Evolutionary conservation across 2,113 vertebrate genomes (phyloP).

Genomic region (Shinisaurus crocodilurus): DNA sequence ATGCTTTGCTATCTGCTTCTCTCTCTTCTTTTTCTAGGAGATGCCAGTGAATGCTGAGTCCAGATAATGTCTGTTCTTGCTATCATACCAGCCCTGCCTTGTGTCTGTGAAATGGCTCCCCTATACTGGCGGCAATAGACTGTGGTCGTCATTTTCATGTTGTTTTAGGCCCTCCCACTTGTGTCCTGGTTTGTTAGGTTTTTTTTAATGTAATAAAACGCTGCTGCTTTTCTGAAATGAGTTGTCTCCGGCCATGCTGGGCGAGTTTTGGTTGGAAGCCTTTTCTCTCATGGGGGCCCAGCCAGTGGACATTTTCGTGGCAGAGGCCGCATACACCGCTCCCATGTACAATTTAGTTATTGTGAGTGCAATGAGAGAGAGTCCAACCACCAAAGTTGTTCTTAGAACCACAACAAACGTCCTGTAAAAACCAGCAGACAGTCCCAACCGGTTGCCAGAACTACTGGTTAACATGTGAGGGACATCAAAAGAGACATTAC

Average conservation of each 20-base stretch:
- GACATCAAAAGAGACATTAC: not conserved
- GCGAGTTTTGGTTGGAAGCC: not conserved
- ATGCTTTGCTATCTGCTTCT: not conserved
- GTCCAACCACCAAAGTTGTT: not conserved
- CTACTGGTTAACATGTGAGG: not conserved
- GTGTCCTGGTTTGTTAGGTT: not conserved
- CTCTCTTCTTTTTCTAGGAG: not conserved
- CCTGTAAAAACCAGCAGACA: not conserved
- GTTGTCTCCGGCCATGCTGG: not conserved
- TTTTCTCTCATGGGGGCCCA: not conserved
- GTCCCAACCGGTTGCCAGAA: not conserved
- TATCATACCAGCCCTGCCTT: too few species aligned
- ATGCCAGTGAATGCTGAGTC: conserved; percentile 9
- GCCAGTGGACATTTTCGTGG: not conserved
- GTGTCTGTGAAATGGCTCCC: not conserved
- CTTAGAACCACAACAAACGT: too few species aligned
- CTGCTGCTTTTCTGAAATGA: not conserved
- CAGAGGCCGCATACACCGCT: not conserved
- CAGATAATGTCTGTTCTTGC: not conserved
- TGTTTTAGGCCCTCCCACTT: not conserved
- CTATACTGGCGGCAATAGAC: too few species aligned
- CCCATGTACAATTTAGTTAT: not conserved
- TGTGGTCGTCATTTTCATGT: too few species aligned
- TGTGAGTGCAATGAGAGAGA: not conserved
- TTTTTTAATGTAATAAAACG: conserved; percentile 15